Conservation (phyloP, 2,797 vertebrate genomes). For the Dryobates pubescens region DNA sequence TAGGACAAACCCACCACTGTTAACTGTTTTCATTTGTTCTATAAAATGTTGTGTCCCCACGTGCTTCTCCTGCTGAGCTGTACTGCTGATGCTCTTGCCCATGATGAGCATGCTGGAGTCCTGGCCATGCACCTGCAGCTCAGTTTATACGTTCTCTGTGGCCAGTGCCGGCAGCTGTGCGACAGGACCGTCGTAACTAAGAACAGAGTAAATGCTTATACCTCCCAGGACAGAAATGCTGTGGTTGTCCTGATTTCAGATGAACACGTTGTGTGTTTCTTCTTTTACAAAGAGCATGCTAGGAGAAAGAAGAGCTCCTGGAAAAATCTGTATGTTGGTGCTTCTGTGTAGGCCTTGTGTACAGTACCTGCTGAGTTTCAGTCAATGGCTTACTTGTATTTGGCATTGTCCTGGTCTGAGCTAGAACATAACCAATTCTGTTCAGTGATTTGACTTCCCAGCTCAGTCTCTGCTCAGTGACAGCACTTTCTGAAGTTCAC, state of each 20-base stretch:
- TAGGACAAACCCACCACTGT: background rate
- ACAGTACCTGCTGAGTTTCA: background rate
- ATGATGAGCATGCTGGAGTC: background rate
- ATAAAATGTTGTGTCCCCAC: background rate
- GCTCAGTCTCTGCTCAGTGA: too few species aligned
- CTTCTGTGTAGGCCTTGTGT: background rate
- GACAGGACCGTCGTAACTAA: background rate
- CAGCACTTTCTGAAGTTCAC: too few species aligned
- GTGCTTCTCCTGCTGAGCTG: background rate
- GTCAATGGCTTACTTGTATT: background rate
- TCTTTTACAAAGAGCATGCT: background rate
- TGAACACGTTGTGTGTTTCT: background rate
- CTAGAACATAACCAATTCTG: too few species aligned
- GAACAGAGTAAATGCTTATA: background rate
- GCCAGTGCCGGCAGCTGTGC: background rate
- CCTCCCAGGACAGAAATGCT: background rate
- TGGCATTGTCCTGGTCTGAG: too few species aligned
- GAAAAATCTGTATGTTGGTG: background rate
- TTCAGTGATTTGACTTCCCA: too few species aligned
- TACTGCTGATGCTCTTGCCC: constrained; percentile 8
- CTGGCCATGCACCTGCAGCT: background rate
- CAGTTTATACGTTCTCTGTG: constrained; percentile 10
- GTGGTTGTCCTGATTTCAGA: background rate
- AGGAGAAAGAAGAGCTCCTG: background rate
- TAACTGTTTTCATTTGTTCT: constrained; percentile 2